Percentiles rank a stretch among this genome's conserved stretches.
Conservation (phyloP, 2,797 vertebrate species). For the Mergus octosetaceus region DNA sequence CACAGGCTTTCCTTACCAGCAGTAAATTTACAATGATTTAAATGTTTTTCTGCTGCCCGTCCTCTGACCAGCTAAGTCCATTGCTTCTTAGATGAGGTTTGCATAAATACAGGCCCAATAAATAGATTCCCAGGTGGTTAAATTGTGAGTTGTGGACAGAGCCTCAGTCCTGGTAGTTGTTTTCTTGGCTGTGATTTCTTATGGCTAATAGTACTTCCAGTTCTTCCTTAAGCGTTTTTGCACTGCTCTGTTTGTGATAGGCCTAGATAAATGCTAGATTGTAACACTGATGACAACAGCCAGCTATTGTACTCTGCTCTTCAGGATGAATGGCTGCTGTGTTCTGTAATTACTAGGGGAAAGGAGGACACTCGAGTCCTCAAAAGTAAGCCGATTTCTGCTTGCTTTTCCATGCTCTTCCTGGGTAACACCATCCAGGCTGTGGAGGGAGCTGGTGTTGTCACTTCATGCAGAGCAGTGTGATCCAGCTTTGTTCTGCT, state of each 20-base stretch:
- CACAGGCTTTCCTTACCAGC: not conserved
- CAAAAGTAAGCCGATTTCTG: slow-evolving; percentile 60
- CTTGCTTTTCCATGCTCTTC: not conserved
- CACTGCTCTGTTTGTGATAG: not conserved
- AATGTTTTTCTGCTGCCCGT: not conserved
- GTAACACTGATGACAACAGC: slow-evolving; percentile 33
- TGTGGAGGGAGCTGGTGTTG: not conserved
- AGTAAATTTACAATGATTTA: not conserved
- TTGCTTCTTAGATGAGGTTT: not conserved
- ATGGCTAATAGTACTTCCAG: not conserved
- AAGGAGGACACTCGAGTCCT: slow-evolving; percentile 59
- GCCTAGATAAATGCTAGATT: slow-evolving; percentile 50
- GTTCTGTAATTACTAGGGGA: slow-evolving; percentile 50
- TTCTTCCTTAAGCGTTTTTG: not conserved
- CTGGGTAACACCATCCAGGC: not conserved
- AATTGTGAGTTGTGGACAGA: not conserved
- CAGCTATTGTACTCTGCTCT: slow-evolving; percentile 40
- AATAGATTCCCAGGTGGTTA: not conserved
- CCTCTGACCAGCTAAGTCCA: not conserved
- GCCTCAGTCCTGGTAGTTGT: not conserved
- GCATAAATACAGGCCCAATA: not conserved
- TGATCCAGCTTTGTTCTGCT: not conserved
- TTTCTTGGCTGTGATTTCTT: not conserved
- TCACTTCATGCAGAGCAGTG: not conserved
- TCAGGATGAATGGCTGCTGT: slow-evolving; percentile 56